Percentiles rank a stretch among this genome's conserved stretches.
Evolutionary conservation across 2,797 vertebrate genomes (phyloP).

Genomic region (Lagodon rhomboides): DNA sequence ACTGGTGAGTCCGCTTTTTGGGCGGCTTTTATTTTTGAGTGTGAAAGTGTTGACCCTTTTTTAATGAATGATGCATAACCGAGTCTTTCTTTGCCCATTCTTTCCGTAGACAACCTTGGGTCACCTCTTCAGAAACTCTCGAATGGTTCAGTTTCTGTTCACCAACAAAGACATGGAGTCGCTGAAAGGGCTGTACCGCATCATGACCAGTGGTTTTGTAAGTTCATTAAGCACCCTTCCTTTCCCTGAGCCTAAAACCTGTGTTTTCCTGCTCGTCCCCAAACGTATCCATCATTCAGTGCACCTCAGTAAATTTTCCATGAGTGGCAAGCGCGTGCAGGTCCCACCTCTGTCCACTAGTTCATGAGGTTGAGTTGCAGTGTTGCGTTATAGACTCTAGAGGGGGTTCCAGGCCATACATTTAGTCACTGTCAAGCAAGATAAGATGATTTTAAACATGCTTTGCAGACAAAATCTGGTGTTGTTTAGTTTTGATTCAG

Average conservation of each 20-base stretch:
- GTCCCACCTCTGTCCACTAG: constrained; percentile 50
- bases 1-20: constrained; percentile 81
- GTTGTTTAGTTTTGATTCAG: constrained; percentile 34
- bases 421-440: not conserved
- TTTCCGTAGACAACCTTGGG: constrained; percentile 90
- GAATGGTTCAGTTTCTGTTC: constrained; percentile 95
- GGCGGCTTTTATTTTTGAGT: not conserved
- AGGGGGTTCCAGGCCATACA: constrained; percentile 50
- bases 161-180: constrained; percentile 96
- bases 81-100: constrained; percentile 16
- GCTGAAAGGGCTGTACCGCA: constrained; percentile 93
- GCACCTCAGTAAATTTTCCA: constrained; percentile 26
- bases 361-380: constrained; percentile 40
- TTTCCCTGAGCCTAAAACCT: not conserved
- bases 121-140: constrained; percentile 93
- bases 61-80: constrained; percentile 36
- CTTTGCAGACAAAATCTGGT: constrained; percentile 17
- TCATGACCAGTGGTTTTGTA: constrained; percentile 96
- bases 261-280: not conserved
- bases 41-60: not conserved
- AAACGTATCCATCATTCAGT: constrained; percentile 16
- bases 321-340: constrained; percentile 28
- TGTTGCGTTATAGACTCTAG: constrained; percentile 46
- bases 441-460: constrained; percentile 38
- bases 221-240: constrained; percentile 64